Base-by-base conservation (phyloP, 1,140 invertebrate genomes). In the Drosophila pectinifera region DNA sequence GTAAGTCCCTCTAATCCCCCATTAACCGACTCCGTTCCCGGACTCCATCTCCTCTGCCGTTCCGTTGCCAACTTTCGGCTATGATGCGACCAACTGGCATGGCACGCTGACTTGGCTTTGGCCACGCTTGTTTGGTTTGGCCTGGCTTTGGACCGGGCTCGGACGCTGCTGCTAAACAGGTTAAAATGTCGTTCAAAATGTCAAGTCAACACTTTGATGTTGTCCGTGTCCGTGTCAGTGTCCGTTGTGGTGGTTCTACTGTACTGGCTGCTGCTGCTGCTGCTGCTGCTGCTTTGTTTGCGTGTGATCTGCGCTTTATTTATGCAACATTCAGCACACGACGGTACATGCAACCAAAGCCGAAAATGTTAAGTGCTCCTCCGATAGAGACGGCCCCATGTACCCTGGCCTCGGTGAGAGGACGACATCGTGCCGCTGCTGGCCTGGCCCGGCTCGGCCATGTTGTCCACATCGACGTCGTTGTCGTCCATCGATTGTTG, bases 111-210 rank as follows among this genome's bases (percentile, higher is more conserved):
- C 79, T 81, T 78, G 79, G 68, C 79, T 78, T 73, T 83, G 84
- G 83, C 67, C 82, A 82, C 76, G 84, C 84, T 89, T 89, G 84
- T 84, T 88, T 84, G 80, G 80, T 79, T 88, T 83, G 79, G 78
- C 73, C 73, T 85, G 48, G 62, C 46, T 31, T 48, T 54, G 36
- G 65, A 57, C 62, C 48, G 26, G 20, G 74, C 57, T 61, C 49
- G 49, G 84, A 75, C 73, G 77, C 80, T 67, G 68, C 80, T 79
- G 69, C 84, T 89, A 89, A 89, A 89, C 84, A 89, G 84, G 84
- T 89, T 89, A 89, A 89, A 89, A 89, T 89, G 80, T 89, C 84
- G 84, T 89, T 89, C 84, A 89, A 89, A 89, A 89, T 89, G 84
- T 89, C 84, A 89, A 89, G 84, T 89, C 84, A 89, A 89, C 84